Evolutionary conservation across 2,113 vertebrate genomes (phyloP), one percentile per base, ranked within the genome.

Genomic region (Cacatua alba): DNA sequence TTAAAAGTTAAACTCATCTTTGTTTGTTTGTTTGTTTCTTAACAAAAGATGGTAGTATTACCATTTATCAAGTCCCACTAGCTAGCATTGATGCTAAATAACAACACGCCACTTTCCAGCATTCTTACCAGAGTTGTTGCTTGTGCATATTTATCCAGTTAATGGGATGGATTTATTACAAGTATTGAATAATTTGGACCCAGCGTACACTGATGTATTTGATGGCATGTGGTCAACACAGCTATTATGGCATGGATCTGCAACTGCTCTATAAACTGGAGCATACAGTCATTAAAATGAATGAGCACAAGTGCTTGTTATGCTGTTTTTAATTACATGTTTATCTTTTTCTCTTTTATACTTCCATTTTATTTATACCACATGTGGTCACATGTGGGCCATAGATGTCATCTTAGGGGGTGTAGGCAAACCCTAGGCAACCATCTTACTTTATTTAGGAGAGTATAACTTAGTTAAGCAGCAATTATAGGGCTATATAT

Each of bases 251-350:
- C 88, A 81, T 39, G 15, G 93, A 86, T 91, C 95, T 97, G 92
- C 97, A 96, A 98, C 92, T 84, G 83, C 96, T 91, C 97, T 94
- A 92, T 97, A 98, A 98, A 98, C 94, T 91, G 76, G 91, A 95
- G 84, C 76, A 95, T 86, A 63, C 85, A 92, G 85, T 96, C 96
- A 79, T 86, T 85, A 97, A 97, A 97, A 97, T 97, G 97, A 97
- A 96, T 93, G 95, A 97, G 95, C 95, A 83, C 86, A 72, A 97
- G 94, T 95, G 96, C 95, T 96, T 93, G 91, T 93, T 86, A 90
- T 96, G 95, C 97, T 98, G 97, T 65, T 98, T 98, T 97, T 98
- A 98, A 98, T 98, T 97, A 98, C 94, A 97, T 95, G 97, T 98
- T 98, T 98, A 97, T 98, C 96, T 97, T 94, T 92, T 92, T 96